Base-by-base conservation (phyloP, 2,888 invertebrate genomes). In the Blastobasis adustella region DNA sequence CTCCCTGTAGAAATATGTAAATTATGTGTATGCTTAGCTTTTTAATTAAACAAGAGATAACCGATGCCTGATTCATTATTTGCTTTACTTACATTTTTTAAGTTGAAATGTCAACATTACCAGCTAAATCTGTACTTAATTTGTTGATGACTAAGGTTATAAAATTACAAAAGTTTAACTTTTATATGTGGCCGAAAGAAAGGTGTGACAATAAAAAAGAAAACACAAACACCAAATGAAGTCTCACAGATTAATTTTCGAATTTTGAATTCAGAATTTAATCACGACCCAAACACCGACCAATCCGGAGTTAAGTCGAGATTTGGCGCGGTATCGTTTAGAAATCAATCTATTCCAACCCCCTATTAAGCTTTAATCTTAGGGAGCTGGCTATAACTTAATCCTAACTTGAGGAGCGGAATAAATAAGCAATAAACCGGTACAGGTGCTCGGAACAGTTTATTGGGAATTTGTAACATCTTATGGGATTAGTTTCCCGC, bases 401-500 rank as follows among this genome's bases (percentile, higher is more conserved):
- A 87, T 86, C 87, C 81, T 62, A 71, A 76, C 76, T 83, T 82
- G 79, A 84, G 84, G 76, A 77, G 73, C 76, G 74, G 80, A 78
- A 84, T 87, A 87, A 86, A 87, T 86, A 86, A 85, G 81, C 80
- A 78, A 86, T 85, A 85, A 85, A 84, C 80, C 79, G 79, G 76
- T 79, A 78, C 86, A 84, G 86, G 86, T 85, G 83, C 74, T 68
- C 67, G 65, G 63, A 65, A 73, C 75, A 70, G 75, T 76, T 80
- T 72, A 73, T 73, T 70, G 67, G 71, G 68, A 67, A 54, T 54
- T 73, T 71, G 69, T 66, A 71, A 50, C 69, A 65, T 76, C 69
- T 76, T 69, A 67, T 56, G 60, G 66, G 69, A 72, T 74, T 74
- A 62, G 58, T 61, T 65, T 61, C 45, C 51, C 50, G 47, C 54